A percentile compares a stretch with the other conserved stretches of the same genome.
Conservation (phyloP, 1,140 invertebrate species). For the Bacillus rossius region DNA sequence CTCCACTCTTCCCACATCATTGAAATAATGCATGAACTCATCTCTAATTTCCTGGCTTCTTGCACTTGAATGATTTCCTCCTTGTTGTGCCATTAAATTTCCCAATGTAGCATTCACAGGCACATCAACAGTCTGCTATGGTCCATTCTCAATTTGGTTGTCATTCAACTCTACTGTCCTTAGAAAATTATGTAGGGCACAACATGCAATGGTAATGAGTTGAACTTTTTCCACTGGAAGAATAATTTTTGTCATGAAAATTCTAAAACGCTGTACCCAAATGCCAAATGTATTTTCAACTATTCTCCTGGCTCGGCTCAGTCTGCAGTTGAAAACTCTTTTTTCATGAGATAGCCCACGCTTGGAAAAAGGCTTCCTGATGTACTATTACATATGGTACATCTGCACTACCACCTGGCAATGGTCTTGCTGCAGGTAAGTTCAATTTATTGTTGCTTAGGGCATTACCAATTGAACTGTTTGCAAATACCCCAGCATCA, state of each 20-base stretch:
- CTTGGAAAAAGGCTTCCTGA: slow-evolving; percentile 43
- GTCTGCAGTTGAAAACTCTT: slow-evolving; percentile 43
- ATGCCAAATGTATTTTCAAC: slow-evolving; percentile 48
- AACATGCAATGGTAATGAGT: slow-evolving; percentile 7
- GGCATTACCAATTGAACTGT: slow-evolving; percentile 22
- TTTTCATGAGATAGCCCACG: slow-evolving; percentile 30
- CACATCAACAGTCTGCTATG: neutral
- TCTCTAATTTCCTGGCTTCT: neutral
- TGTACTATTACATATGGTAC: slow-evolving; percentile 30
- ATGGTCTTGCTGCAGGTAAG: slow-evolving; percentile 24
- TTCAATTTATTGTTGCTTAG: slow-evolving; percentile 4
- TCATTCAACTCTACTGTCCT: neutral
- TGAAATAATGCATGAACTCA: slow-evolving; percentile 1
- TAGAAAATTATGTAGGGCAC: neutral
- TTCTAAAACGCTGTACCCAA: slow-evolving; percentile 36
- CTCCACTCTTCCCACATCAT: neutral
- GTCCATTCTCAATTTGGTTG: neutral
- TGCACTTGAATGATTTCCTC: neutral
- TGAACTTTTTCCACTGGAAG: neutral
- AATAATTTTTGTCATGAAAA: slow-evolving; percentile 26
- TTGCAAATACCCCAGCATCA: slow-evolving; percentile 38
- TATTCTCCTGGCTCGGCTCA: slow-evolving; percentile 36
- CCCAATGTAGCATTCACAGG: neutral
- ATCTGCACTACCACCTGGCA: slow-evolving; percentile 13
- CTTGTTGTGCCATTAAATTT: neutral